Conservation (phyloP, 2,888 invertebrate species). For the Hyposoter didymator region DNA sequence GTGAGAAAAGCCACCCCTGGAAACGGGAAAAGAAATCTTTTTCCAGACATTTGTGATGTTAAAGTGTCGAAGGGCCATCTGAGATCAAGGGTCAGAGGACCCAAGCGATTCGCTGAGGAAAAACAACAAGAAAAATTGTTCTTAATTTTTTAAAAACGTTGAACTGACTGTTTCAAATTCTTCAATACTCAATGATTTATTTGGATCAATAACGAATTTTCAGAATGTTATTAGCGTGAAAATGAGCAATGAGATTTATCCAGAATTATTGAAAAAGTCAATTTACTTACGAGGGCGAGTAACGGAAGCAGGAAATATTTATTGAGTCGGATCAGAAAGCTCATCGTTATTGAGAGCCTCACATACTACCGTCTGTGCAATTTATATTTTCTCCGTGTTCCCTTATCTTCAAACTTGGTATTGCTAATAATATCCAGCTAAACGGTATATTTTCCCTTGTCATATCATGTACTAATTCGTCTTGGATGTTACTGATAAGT, state of each 20-base stretch:
- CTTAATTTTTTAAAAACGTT: neutral
- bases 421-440: neutral
- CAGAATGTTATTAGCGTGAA: neutral
- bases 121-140: neutral
- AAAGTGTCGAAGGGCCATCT: neutral
- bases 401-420: constrained; percentile 28
- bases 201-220: neutral
- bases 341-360: constrained; percentile 60
- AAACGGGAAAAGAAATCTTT: constrained; percentile 34
- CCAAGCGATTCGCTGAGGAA: neutral
- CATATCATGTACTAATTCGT: constrained; percentile 43
- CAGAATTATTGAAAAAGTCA: constrained; percentile 2
- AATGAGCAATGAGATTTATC: constrained; percentile 1
- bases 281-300: constrained; percentile 63
- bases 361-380: constrained; percentile 42
- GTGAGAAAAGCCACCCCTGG: constrained; percentile 5
- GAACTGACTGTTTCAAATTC: neutral
- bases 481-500: constrained; percentile 56
- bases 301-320: constrained; percentile 55
- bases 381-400: constrained; percentile 61
- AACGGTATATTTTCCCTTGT: constrained; percentile 10
- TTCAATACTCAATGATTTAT: neutral
- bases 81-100: neutral
- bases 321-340: constrained; percentile 46
- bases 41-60: neutral